Percentiles rank a stretch among this genome's conserved stretches.
Evolutionary conservation across 2,888 invertebrate species (phyloP).

Genomic region (Megalurothrips usitatus): DNA sequence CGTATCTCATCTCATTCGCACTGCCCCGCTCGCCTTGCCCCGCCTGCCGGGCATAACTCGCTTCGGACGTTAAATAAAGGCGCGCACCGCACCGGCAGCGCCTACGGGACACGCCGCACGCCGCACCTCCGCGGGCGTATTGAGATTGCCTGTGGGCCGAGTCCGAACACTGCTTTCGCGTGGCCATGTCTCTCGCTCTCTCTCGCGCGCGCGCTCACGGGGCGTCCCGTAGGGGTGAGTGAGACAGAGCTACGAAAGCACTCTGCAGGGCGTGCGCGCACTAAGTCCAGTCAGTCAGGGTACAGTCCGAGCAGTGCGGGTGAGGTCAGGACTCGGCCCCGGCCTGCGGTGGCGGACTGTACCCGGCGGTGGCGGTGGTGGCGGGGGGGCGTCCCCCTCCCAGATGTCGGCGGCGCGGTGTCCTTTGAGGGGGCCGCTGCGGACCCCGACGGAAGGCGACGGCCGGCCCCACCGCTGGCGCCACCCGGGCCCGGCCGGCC

Average conservation of each 20-base stretch:
- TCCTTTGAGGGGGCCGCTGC: neutral
- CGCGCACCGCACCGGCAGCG: neutral
- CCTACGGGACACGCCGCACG: neutral
- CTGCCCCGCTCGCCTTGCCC: neutral
- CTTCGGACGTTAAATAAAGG: conserved; percentile 15
- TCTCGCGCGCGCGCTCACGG: too few species aligned
- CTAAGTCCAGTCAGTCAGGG: too few species aligned
- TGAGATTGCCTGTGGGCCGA: neutral
- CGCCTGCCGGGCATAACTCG: conserved; percentile 4
- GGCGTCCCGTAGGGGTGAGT: too few species aligned
- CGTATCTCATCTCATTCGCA: conserved; percentile 17
- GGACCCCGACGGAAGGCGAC: too few species aligned
- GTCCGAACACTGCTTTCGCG: neutral
- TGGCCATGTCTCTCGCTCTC: too few species aligned
- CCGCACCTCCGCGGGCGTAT: conserved; percentile 1
- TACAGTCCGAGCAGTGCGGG: too few species aligned
- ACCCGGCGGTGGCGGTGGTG: neutral
- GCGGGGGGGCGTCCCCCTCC: too few species aligned
- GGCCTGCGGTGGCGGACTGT: too few species aligned
- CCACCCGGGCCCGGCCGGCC: neutral
- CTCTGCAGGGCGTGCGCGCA: too few species aligned
- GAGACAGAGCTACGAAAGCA: too few species aligned
- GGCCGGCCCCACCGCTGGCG: neutral
- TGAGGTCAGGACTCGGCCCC: too few species aligned
- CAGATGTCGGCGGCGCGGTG: neutral